Evolutionary conservation across 2,888 invertebrate species (phyloP), one percentile per base, ranked within the genome.

Genomic region (Tetanocera ferruginea): DNA sequence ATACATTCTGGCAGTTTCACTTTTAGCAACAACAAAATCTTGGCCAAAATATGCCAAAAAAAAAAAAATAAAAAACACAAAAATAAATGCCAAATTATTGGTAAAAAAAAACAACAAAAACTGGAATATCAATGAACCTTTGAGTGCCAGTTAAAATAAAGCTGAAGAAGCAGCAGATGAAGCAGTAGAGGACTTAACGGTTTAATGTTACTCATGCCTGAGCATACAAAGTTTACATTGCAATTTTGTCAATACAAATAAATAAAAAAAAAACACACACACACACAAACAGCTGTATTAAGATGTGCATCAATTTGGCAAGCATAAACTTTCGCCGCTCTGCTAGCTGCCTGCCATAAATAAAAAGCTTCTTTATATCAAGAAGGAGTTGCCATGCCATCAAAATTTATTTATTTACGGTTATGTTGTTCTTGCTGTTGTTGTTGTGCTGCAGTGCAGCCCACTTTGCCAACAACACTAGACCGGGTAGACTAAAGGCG

Each of bases 71-170:
- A 17, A 25, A 64, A 64, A 64, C 28, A 64, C 23, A 34, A 31
- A 66, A 4, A 4, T n/a, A n/a, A n/a, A n/a, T n/a, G 1, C 43
- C 43, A 34, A 66, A 31, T 28, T 31, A 19, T 55, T 2, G n/a
- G 17, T 34, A 34, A 34, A 64, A 19, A 37, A 52, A 23, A 31
- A 34, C 19, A 75, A 51, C 49, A n/a, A 34, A 60, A 55, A 76
- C 34, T 60, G 57, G 76, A 76, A 69, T 76, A 70, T 69, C 76
- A 76, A 76, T 76, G 76, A 76, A 76, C 49, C 60, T 49, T 69
- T 64, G 19, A 66, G 51, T 64, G 31, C 25, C 55, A 28, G 17
- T 25, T 70, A 17, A 55, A 55, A 23, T 17, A 9, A 52, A 34
- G 51, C 51, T n/a, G 69, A 69, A 25, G 19, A 55, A 52, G 34